A percentile compares a stretch with the other conserved stretches of the same genome.
These are phyloP conservation scores for Danio kyathit DNA, from an alignment of 2,797 vertebrate genomes.

Conservation along the genomic window DNA sequence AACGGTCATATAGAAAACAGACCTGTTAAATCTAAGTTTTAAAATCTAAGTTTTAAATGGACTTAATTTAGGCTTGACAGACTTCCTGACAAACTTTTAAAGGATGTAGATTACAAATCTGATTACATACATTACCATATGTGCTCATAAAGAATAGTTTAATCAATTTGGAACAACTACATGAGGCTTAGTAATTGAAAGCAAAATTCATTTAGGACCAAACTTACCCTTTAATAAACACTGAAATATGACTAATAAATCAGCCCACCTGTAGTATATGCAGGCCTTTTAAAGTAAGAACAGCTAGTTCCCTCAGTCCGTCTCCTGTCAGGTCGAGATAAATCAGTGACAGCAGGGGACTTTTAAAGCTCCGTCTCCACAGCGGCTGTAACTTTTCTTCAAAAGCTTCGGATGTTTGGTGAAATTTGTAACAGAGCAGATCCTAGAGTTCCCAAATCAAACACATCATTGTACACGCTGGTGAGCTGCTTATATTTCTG, in stretches of 20 bases:
- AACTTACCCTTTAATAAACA: neutral
- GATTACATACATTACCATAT: too few species aligned
- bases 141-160: too few species aligned
- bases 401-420: slow-evolving; percentile 41
- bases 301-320: slow-evolving; percentile 85
- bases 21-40: too few species aligned
- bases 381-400: slow-evolving; percentile 78
- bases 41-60: too few species aligned
- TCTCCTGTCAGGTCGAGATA: slow-evolving; percentile 89
- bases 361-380: slow-evolving; percentile 89
- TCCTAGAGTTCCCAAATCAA: slow-evolving; percentile 74
- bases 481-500: neutral
- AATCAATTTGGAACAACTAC: too few species aligned
- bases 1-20: too few species aligned
- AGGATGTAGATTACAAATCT: too few species aligned
- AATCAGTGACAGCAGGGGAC: slow-evolving; percentile 87
- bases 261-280: slow-evolving; percentile 87
- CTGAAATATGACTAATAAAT: neutral
- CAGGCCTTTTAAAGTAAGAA: slow-evolving; percentile 89
- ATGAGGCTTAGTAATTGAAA: too few species aligned
- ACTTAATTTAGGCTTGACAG: too few species aligned
- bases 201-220: too few species aligned
- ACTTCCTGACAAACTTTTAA: too few species aligned
- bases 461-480: neutral
- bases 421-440: slow-evolving; percentile 90